Base-by-base conservation (phyloP, 2,113 vertebrate genomes). In the Mionectes macconnelli region DNA sequence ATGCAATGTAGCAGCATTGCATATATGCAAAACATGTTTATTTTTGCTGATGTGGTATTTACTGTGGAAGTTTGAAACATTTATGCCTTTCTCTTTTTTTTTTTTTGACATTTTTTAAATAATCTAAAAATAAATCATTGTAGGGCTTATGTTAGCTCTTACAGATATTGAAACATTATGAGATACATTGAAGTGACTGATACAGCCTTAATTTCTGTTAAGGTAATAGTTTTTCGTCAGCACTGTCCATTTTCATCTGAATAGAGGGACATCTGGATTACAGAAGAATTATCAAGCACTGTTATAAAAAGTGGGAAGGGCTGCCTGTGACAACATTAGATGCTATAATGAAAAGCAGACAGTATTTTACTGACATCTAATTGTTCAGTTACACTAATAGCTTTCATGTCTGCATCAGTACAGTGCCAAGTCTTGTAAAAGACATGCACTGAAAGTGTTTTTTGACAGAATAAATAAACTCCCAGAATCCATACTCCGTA, bases 341-440 rank as follows among this genome's bases (percentile, higher is more conserved):
- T 84, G 62, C 37, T 44, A 5, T 57, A 42, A 76, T 42, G 60
- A 81, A 93, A 84, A 81, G 40, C 40, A 89, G 42, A 28, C 23
- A 68, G 28, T 74, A 21, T 87, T 90, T 89, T 83, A 77, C 69
- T 77, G 87, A 50, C 11, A 14, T 77, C n/a, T 85, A 40, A 72
- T 68, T 90, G 62, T 92, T 96, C 70, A 74, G 47, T 83, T 85
- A 33, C 85, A 95, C 50, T 79, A 84, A 56, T 45, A 89, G 59
- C 52, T 91, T 83, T 84, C 68, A 53, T 37, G 69, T 76, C 70
- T 90, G 39, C 80, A 83, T 42, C 50, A 72, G 57, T 91, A 52
- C 20, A 17, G n/a, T 56, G 50, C 40, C 56, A 87, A 49, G 39
- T 28, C n/a, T 78, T 75, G n/a, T 68, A 74, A 79, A 92, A 89